Conservation (phyloP, 1,140 invertebrate species). For the Scaptomyza hsui region DNA sequence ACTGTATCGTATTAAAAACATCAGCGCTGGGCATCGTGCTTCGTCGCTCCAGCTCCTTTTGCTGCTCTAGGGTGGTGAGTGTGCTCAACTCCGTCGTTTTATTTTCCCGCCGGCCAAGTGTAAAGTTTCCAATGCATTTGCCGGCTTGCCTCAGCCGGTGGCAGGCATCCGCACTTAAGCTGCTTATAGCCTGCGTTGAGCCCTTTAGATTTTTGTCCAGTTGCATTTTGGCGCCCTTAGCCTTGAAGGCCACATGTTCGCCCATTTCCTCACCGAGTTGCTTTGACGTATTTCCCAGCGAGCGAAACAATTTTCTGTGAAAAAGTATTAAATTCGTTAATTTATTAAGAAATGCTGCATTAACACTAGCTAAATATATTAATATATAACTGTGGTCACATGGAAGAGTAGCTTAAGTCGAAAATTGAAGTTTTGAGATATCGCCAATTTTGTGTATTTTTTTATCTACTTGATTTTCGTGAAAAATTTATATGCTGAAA, state of each 20-base stretch:
- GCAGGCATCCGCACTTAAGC: conserved; percentile 65
- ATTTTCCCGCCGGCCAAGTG: conserved; percentile 53
- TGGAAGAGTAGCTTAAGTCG: too few relatives aligned
- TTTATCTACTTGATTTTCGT: too few relatives aligned
- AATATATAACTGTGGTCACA: too few relatives aligned
- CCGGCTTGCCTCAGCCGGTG: conserved; percentile 65
- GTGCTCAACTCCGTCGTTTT: conserved; percentile 5
- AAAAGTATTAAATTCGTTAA: neutral
- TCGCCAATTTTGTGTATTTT: too few relatives aligned
- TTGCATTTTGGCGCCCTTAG: conserved; percentile 73
- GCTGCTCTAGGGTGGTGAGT: neutral
- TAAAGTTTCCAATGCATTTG: conserved; percentile 69
- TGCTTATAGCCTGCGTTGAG: conserved; percentile 69
- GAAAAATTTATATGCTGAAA: too few relatives aligned
- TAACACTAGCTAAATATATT: too few relatives aligned
- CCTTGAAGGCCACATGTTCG: conserved; percentile 72
- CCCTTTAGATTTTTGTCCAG: conserved; percentile 78
- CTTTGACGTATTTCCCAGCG: conserved; percentile 79
- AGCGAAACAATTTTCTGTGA: conserved; percentile 71
- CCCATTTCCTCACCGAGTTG: conserved; percentile 77
- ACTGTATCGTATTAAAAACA: conserved; percentile 75
- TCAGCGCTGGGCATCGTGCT: conserved; percentile 78
- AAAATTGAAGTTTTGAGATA: too few relatives aligned
- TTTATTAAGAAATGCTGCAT: too few relatives aligned
- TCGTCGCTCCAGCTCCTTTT: conserved; percentile 58